Conservation (phyloP, 2,797 vertebrate genomes). For the Morus bassanus region DNA sequence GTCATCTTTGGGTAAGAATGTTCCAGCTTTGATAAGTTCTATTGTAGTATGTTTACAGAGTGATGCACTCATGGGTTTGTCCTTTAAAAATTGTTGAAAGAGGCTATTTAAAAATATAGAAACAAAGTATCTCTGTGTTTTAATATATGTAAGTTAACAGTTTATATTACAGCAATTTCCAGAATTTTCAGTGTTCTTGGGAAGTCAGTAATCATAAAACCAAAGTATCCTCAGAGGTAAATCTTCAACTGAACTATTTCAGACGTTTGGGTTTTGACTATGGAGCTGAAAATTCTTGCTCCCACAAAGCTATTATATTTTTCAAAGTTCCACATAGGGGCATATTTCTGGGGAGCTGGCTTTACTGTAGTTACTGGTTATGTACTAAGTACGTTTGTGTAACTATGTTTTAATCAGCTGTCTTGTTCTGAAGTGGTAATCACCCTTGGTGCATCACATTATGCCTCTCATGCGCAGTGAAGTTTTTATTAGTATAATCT, state of each 20-base stretch:
- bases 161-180: background rate
- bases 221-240: background rate
- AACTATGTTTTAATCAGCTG: background rate
- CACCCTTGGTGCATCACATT: background rate
- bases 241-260: background rate
- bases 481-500: background rate
- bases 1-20: constrained; percentile 88
- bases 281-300: background rate
- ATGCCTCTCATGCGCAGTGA: background rate
- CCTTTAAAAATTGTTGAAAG: background rate
- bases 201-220: background rate
- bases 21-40: constrained; percentile 1
- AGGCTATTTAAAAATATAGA: background rate
- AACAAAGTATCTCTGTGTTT: background rate
- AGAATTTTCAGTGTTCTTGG: background rate
- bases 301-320: background rate
- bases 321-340: background rate
- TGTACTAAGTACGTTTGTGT: background rate
- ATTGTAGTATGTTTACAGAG: background rate
- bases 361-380: background rate
- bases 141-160: background rate
- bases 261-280: background rate
- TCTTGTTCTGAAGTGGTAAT: background rate
- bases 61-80: background rate
- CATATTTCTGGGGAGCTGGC: background rate